Evolutionary conservation across 2,113 vertebrate genomes (phyloP), one percentile per base, ranked within the genome.

Genomic region (Lagenorhynchus albirostris): DNA sequence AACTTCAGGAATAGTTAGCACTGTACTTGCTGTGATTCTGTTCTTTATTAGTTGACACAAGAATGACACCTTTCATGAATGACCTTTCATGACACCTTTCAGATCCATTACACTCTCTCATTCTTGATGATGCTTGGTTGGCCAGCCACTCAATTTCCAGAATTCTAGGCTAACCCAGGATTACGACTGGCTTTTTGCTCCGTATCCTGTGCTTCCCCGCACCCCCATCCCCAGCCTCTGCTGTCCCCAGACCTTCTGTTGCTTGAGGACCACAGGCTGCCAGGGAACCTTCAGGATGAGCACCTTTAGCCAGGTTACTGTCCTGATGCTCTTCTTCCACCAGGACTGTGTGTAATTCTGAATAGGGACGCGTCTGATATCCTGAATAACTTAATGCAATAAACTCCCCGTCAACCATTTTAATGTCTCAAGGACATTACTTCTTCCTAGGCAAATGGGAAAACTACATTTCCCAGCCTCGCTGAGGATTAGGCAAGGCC

Each of bases 101-200:
- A 83, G 4, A 33, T 41, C 20, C 8, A 0, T 60, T 89, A 62
- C 8, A 15, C 5, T 11, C 50, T 58, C 50, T 8, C 38, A 21
- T 91, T 80, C 65, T 86, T 79, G 26, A 21, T 70, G 36, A 31
- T 36, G 9, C 41, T 79, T 29, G 14, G 6, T 44, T 53, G n/a
- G 26, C 44, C 31, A 94, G 1, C 55, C 33, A 79, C 62, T 95
- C 26, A 18, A 44, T 95, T 85, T 91, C 94, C 33, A 90, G 86
- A 67, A 76, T 67, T 20, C 44, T 17, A 23, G 67, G 55, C 44
- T 29, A 90, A 74, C 11, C 20, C 58, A 84, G 38, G 25, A 26
- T 85, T 21, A 41, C n/a, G 8, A 21, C 29, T 20, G 23, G 67
- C 41, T 50, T 76, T 83, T 68, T 68, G 25, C 60, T 71, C 18